phyloP scores from a whole-genome alignment of 2,888 invertebrate genomes.

The Crepidodera aurea region DNA sequence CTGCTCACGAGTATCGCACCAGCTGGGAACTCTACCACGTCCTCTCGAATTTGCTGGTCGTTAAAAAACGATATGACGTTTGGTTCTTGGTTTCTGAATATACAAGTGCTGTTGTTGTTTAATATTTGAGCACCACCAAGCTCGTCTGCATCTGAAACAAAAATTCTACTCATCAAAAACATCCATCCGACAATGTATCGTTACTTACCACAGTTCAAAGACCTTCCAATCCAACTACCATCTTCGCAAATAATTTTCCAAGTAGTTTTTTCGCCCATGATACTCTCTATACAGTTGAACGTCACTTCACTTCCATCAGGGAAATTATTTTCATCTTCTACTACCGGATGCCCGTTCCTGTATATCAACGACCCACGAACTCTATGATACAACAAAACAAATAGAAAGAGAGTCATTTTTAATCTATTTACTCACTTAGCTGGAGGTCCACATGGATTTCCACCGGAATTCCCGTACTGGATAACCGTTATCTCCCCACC shows the following conservation, averaged over 20 bases:
- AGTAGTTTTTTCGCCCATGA: slow-evolving; percentile 82
- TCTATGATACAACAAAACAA: slow-evolving; percentile 58
- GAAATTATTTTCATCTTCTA: slow-evolving; percentile 73
- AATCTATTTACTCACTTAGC: slow-evolving; percentile 64
- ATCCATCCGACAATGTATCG: too few species aligned
- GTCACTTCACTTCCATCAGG: slow-evolving; percentile 85
- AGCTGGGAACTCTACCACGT: slow-evolving; percentile 79
- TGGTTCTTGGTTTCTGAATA: slow-evolving; percentile 78
- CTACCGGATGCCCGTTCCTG: slow-evolving; percentile 74
- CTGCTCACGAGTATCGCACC: slow-evolving; percentile 69
- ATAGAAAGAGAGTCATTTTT: too few species aligned
- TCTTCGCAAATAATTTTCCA: slow-evolving; percentile 88
- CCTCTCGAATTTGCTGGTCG: slow-evolving; percentile 79
- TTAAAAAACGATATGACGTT: slow-evolving; percentile 84
- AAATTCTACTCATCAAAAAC: too few species aligned
- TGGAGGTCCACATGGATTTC: slow-evolving; percentile 71
- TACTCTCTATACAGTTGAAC: slow-evolving; percentile 83
- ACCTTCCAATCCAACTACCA: slow-evolving; percentile 84
- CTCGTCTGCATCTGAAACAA: slow-evolving; percentile 53
- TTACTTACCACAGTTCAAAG: slow-evolving; percentile 80
- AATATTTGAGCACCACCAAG: slow-evolving; percentile 50
- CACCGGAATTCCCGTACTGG: slow-evolving; percentile 58
- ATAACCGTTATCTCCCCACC: slow-evolving; percentile 69
- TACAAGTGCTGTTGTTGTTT: slow-evolving; percentile 73
- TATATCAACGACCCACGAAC: slow-evolving; percentile 82